Evolutionary conservation across 2,113 vertebrate genomes (phyloP).

Genomic region (Gila orcuttii): DNA sequence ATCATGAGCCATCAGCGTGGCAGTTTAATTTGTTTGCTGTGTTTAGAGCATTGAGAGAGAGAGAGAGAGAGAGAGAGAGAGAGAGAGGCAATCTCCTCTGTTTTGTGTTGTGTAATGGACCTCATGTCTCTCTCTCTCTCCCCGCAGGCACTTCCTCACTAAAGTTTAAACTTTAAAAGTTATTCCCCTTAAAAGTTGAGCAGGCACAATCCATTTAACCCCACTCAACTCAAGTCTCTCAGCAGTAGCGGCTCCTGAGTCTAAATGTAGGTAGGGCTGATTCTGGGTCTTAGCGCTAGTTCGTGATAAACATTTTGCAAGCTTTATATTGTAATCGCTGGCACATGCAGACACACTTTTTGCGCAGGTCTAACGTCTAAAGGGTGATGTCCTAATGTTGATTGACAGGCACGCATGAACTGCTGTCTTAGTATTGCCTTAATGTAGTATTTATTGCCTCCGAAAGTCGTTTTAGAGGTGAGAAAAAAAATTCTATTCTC

Average conservation of each 20-base stretch:
- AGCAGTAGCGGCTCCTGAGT: background rate
- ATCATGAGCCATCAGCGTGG: slow-evolving; percentile 9
- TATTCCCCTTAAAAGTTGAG: slow-evolving; percentile 59
- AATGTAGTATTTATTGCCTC: too few species aligned
- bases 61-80: background rate
- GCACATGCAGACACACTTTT: too few species aligned
- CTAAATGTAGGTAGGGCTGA: too few species aligned
- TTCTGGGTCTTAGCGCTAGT: too few species aligned
- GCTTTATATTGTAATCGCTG: too few species aligned
- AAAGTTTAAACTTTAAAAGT: slow-evolving; percentile 51
- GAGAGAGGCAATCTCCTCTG: background rate
- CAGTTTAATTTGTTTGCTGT: slow-evolving; percentile 25
- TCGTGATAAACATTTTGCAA: too few species aligned
- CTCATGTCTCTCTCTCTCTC: slow-evolving; percentile 6
- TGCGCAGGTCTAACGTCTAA: too few species aligned
- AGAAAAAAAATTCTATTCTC: too few species aligned
- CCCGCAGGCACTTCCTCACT: slow-evolving; percentile 24
- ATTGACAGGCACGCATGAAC: too few species aligned
- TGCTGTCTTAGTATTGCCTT: too few species aligned
- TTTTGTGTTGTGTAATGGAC: slow-evolving; percentile 15
- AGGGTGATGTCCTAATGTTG: too few species aligned
- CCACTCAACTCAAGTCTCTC: slow-evolving; percentile 41
- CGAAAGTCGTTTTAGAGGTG: too few species aligned
- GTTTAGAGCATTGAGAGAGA: background rate
- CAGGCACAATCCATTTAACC: slow-evolving; percentile 67